A percentile compares a stretch with the other conserved stretches of the same genome.
Evolutionary conservation across 2,888 invertebrate species (phyloP).

Genomic region (Chloroclystis v-ata): DNA sequence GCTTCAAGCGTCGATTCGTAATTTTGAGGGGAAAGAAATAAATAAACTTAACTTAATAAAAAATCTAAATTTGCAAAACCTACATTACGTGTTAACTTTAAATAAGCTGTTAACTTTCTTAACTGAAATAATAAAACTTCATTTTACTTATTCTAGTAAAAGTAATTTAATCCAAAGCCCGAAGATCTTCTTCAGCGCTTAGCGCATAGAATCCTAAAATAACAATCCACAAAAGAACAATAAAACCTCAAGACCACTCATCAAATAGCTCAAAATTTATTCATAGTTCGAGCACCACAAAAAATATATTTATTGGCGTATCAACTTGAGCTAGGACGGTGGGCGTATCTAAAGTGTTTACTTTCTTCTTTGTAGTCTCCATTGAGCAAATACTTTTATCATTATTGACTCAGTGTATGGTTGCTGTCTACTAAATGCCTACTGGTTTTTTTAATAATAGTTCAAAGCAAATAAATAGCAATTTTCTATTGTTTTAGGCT

Average conservation of each 20-base stretch:
- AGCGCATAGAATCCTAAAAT: background rate
- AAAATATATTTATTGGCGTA: conserved; percentile 39
- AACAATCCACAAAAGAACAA: conserved; percentile 16
- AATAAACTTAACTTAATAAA: too few relatives aligned
- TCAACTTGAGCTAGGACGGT: conserved; percentile 48
- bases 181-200: background rate
- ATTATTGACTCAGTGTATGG: conserved; percentile 69
- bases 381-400: conserved; percentile 73
- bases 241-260: conserved; percentile 20
- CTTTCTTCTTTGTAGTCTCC: conserved; percentile 68
- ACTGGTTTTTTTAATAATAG: conserved; percentile 49
- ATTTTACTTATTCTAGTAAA: too few relatives aligned
- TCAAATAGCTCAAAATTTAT: conserved; percentile 23
- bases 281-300: conserved; percentile 23
- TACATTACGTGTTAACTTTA: too few relatives aligned
- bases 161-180: too few relatives aligned
- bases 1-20: conserved; percentile 27
- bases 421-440: conserved; percentile 60
- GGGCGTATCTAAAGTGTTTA: conserved; percentile 66
- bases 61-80: too few relatives aligned
- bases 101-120: too few relatives aligned
- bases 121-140: too few relatives aligned
- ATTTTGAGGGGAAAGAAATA: too few relatives aligned
- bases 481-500: conserved; percentile 47
- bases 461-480: conserved; percentile 46